phyloP scores from a whole-genome alignment of 2,888 invertebrate species.

The Thera britannica region DNA sequence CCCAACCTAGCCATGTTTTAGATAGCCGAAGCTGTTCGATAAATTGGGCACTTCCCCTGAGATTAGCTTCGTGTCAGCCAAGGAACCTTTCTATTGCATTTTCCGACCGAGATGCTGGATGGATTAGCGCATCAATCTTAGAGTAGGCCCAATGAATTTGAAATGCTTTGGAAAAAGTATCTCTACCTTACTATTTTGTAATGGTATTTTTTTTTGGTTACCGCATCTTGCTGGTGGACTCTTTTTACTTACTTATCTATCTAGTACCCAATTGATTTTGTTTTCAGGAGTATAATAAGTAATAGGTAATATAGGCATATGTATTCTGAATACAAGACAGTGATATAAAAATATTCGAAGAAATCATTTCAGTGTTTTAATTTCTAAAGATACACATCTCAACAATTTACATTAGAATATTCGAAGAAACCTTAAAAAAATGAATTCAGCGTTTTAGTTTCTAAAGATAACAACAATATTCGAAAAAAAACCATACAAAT shows the following conservation, averaged over 20 bases:
- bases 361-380: no score
- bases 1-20: constrained; percentile 10
- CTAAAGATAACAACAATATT: not conserved
- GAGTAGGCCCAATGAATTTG: not conserved
- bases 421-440: not conserved
- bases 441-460: not conserved
- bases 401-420: not conserved
- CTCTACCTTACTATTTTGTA: no score
- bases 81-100: constrained; percentile 1
- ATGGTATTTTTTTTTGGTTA: no score
- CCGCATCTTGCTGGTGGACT: no score
- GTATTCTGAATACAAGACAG: no score
- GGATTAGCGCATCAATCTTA: constrained; percentile 8
- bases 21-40: constrained; percentile 12
- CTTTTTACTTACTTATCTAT: no score
- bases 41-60: constrained; percentile 16
- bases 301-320: no score
- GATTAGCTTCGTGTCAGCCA: constrained; percentile 10
- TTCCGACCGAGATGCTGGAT: not conserved
- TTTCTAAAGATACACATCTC: no score
- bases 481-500: not conserved
- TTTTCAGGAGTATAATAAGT: no score
- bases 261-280: no score
- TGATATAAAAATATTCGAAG: no score
- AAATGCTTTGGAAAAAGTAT: not conserved